Evolutionary conservation across 1,140 invertebrate species (phyloP).

Genomic region (Orchesella cincta): DNA sequence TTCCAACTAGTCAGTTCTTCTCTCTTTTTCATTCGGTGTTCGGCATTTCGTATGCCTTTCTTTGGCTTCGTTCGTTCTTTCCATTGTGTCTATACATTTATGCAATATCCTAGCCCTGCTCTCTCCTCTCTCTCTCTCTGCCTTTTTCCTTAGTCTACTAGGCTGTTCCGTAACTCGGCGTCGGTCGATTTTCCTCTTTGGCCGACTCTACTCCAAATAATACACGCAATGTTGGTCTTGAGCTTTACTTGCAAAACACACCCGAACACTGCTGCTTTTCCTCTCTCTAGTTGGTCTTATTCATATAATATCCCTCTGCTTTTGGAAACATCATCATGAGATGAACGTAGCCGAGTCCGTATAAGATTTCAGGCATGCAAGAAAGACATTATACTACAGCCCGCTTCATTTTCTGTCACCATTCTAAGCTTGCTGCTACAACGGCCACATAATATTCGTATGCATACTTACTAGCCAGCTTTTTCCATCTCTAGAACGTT

Average conservation of each 20-base stretch:
- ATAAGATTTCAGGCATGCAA: no score
- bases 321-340: background rate
- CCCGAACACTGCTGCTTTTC: background rate
- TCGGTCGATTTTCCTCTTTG: constrained; percentile 25
- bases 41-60: background rate
- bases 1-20: background rate
- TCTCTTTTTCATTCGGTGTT: background rate
- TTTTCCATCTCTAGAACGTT: no score
- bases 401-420: constrained; percentile 27
- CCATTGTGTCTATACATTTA: background rate
- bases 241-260: background rate
- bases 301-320: background rate
- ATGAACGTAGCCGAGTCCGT: no score
- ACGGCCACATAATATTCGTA: background rate
- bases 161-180: constrained; percentile 19
- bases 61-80: background rate
- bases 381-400: constrained; percentile 11
- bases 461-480: no score
- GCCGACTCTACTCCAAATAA: background rate
- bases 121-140: constrained; percentile 23
- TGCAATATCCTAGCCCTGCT: background rate
- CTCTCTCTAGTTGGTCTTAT: background rate
- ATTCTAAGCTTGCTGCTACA: background rate
- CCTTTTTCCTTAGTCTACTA: constrained; percentile 12
- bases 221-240: background rate